Percentiles rank a stretch among this genome's conserved stretches.
These are phyloP conservation scores for Pyralis farinalis DNA, from an alignment of 2,888 invertebrate genomes.

Conservation along the genomic window DNA sequence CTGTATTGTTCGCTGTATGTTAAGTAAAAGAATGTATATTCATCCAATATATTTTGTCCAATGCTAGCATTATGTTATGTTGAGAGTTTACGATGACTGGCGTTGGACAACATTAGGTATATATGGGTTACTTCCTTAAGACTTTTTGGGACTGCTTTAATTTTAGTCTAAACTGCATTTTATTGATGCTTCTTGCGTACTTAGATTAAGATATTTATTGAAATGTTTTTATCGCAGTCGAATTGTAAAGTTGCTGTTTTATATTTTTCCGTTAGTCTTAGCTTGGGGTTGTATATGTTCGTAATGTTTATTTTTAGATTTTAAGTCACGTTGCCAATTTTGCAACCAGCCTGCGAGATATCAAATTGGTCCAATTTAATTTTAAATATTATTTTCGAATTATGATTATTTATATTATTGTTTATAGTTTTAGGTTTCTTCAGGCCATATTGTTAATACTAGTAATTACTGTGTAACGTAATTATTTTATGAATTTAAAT, in stretches of 20 bases:
- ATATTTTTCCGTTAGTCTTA: too few relatives aligned
- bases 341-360: not conserved
- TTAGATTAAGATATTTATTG: constrained; percentile 10
- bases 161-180: constrained; percentile 35
- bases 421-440: not conserved
- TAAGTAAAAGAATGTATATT: too few relatives aligned
- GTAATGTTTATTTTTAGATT: not conserved
- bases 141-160: constrained; percentile 38
- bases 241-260: not conserved
- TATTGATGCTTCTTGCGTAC: constrained; percentile 22
- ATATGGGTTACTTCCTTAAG: constrained; percentile 1
- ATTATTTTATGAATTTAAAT: too few relatives aligned
- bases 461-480: not conserved
- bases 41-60: too few relatives aligned
- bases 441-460: not conserved
- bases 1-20: too few relatives aligned
- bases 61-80: too few relatives aligned
- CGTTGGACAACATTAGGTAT: too few relatives aligned
- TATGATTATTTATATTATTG: not conserved
- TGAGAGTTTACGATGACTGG: too few relatives aligned
- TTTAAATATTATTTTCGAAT: not conserved
- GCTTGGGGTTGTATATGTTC: not conserved
- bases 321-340: not conserved
- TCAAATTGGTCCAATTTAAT: not conserved
- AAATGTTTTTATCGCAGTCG: not conserved